A percentile compares a stretch with the other conserved stretches of the same genome.
Evolutionary conservation across 2,113 vertebrate species (phyloP).

Genomic region (Australoheros scitulus): DNA sequence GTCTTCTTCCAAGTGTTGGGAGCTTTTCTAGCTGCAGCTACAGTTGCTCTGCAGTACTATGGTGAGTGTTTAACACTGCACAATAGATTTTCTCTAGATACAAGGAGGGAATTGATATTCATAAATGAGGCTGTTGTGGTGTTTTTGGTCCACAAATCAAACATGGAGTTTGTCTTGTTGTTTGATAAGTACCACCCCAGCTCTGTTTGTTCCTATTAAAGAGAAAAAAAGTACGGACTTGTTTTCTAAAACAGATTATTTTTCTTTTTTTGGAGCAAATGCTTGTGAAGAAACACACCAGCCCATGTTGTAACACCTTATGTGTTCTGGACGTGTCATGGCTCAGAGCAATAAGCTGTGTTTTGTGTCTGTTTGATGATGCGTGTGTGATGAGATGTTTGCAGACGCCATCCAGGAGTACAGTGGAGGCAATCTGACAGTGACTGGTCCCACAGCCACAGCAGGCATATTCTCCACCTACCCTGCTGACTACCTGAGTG

Average conservation of each 20-base stretch:
- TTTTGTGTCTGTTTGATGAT: constrained; percentile 2
- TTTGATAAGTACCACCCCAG: not conserved
- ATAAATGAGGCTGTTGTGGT: not conserved
- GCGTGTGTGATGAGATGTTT: not conserved
- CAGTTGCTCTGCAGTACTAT: constrained; percentile 79
- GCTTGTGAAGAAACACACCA: not conserved
- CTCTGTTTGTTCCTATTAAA: too few species aligned
- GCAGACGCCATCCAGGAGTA: constrained; percentile 80
- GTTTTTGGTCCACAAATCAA: not conserved
- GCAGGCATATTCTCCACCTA: constrained; percentile 86
- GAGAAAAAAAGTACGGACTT: too few species aligned
- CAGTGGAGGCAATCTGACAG: constrained; percentile 71
- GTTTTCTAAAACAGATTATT: too few species aligned
- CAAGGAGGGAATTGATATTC: not conserved
- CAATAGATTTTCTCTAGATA: not conserved
- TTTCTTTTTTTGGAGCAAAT: too few species aligned
- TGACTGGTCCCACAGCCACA: constrained; percentile 78
- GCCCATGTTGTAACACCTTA: not conserved
- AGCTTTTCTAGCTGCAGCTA: constrained; percentile 80
- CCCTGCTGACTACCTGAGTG: constrained; percentile 80
- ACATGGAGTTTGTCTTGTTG: too few species aligned
- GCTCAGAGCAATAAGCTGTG: not conserved
- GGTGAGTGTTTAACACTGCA: constrained; percentile 69
- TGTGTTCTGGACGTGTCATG: not conserved
- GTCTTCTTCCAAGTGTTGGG: constrained; percentile 71